These are phyloP conservation scores for Colostygia pectinataria DNA, from an alignment of 2,888 invertebrate genomes.

Conservation along the genomic window DNA sequence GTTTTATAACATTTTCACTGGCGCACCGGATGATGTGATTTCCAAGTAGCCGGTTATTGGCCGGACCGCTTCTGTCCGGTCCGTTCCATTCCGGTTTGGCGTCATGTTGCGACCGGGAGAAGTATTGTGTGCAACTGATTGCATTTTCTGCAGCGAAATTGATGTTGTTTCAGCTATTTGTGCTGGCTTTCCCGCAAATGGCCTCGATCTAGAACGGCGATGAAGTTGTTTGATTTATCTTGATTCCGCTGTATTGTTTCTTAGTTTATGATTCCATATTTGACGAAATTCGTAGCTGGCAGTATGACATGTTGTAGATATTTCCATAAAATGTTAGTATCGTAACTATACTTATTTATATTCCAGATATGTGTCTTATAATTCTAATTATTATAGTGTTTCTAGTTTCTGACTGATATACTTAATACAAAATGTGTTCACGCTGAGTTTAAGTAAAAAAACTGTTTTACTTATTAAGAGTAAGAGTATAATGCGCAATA, in stretches of 20 bases:
- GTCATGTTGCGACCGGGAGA: constrained; percentile 35
- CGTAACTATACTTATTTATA: too few relatives aligned
- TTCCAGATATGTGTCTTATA: too few relatives aligned
- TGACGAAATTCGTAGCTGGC: not conserved
- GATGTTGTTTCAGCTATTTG: constrained; percentile 43
- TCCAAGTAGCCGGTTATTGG: constrained; percentile 41
- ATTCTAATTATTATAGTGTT: too few relatives aligned
- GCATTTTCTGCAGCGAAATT: constrained; percentile 43
- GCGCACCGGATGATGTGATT: constrained; percentile 49
- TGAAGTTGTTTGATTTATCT: constrained; percentile 25
- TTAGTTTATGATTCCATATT: constrained; percentile 1
- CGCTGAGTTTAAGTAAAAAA: too few relatives aligned
- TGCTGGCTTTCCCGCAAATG: constrained; percentile 35
- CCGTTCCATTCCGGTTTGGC: constrained; percentile 25
- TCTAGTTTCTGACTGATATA: too few relatives aligned
- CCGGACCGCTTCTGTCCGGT: constrained; percentile 30
- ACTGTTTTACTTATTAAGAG: too few relatives aligned
- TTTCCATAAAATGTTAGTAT: too few relatives aligned
- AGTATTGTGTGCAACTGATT: constrained; percentile 51
- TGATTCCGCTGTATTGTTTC: constrained; percentile 13
- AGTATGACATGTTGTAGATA: too few relatives aligned
- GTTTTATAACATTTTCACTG: constrained; percentile 56
- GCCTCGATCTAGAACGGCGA: constrained; percentile 25
- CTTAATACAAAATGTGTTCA: too few relatives aligned
- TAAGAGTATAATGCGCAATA: too few relatives aligned